phyloP scores from a whole-genome alignment of 2,888 invertebrate species.

The Lamellibrachia columna region DNA sequence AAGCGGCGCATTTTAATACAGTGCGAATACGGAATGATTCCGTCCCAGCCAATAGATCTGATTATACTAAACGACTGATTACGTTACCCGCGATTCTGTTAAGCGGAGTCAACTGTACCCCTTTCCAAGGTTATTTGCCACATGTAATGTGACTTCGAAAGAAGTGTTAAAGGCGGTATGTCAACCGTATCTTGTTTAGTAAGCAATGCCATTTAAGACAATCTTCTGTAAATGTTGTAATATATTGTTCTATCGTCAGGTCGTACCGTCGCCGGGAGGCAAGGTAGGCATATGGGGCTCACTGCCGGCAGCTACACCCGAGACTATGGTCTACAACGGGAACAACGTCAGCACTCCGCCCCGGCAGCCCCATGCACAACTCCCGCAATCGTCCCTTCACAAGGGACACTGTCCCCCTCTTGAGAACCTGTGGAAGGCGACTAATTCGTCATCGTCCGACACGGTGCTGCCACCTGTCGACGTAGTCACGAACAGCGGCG shows the following conservation, averaged over 20 bases:
- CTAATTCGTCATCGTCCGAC: not conserved
- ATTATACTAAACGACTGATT: too few species aligned
- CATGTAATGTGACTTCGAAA: too few species aligned
- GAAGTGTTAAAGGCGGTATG: not conserved
- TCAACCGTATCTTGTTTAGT: not conserved
- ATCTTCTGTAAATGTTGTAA: not conserved
- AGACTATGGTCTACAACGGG: not conserved
- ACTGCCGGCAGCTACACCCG: not conserved
- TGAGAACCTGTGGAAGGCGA: not conserved
- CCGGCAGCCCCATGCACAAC: not conserved
- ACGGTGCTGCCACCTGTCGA: conserved; percentile 9
- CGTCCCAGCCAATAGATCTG: too few species aligned
- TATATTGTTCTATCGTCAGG: not conserved
- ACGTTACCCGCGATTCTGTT: too few species aligned
- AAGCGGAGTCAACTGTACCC: too few species aligned
- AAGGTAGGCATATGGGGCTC: not conserved
- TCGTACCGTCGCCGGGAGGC: not conserved
- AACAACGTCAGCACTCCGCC: not conserved
- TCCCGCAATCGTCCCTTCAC: not conserved
- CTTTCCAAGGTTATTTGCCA: too few species aligned
- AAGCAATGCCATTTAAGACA: not conserved
- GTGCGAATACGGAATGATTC: too few species aligned
- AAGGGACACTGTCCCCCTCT: not conserved
- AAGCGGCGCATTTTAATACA: too few species aligned
- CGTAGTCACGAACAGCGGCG: not conserved